Evolutionary conservation across 1,140 invertebrate genomes (phyloP).

Genomic region (Theocolax elegans): DNA sequence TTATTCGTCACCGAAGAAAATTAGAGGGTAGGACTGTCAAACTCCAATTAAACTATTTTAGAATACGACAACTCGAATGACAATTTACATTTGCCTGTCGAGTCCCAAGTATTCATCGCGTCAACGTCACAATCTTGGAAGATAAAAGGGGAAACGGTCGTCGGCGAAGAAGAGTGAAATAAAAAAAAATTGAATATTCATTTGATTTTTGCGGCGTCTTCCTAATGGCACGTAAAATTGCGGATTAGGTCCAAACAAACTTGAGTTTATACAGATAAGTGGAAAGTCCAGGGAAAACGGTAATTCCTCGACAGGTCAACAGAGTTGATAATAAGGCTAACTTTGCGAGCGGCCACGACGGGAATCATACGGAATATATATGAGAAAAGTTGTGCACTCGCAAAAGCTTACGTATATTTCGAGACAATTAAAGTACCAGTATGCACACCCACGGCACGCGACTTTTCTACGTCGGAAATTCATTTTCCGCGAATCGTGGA

Average conservation of each 20-base stretch:
- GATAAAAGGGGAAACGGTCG: too few species aligned
- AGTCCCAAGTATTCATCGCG: too few species aligned
- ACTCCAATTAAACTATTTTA: too few species aligned
- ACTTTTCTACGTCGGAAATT: too few species aligned
- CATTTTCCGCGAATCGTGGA: too few species aligned
- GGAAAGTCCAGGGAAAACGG: conserved; percentile 16
- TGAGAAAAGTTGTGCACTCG: conserved; percentile 26
- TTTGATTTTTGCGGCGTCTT: background rate
- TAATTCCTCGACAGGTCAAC: conserved; percentile 36
- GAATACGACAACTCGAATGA: too few species aligned
- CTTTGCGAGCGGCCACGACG: conserved; percentile 10
- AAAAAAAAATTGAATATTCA: conserved; percentile 35
- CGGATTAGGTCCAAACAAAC: conserved; percentile 22
- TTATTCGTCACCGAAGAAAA: too few species aligned
- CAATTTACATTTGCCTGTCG: too few species aligned
- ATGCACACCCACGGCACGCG: background rate
- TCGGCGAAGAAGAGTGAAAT: too few species aligned
- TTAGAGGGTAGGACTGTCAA: too few species aligned
- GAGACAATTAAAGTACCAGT: conserved; percentile 28
- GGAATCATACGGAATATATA: conserved; percentile 35
- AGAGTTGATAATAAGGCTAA: conserved; percentile 42
- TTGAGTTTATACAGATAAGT: conserved; percentile 17
- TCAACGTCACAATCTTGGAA: too few species aligned
- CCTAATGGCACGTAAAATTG: conserved; percentile 30
- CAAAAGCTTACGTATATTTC: conserved; percentile 15